phyloP scores from a whole-genome alignment of 2,888 invertebrate species.

The Bruchidius siliquastri region DNA sequence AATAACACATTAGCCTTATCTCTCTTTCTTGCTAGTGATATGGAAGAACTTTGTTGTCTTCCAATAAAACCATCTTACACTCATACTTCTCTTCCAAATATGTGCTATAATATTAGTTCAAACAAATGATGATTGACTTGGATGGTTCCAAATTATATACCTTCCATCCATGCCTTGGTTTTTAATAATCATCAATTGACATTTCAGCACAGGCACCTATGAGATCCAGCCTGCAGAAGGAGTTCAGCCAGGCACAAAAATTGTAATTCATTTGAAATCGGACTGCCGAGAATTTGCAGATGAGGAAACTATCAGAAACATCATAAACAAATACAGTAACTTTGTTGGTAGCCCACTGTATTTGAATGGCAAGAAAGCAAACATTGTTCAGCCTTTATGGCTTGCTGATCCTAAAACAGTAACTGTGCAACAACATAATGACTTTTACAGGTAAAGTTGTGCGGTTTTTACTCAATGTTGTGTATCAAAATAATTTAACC shows the following conservation, averaged over 20 bases:
- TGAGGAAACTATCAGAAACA: constrained; percentile 74
- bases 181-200: neutral
- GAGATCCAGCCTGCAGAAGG: constrained; percentile 83
- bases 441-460: constrained; percentile 64
- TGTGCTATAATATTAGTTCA: no score
- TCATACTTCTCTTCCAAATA: no score
- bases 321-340: constrained; percentile 95
- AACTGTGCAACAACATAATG: constrained; percentile 78
- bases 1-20: no score
- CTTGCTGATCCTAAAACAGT: constrained; percentile 86
- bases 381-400: constrained; percentile 90
- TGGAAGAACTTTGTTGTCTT: no score
- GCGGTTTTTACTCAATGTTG: neutral
- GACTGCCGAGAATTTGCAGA: constrained; percentile 88
- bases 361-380: constrained; percentile 83
- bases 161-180: no score
- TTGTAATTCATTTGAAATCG: constrained; percentile 81
- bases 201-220: constrained; percentile 73
- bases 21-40: no score
- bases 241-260: constrained; percentile 86
- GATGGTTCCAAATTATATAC: no score
- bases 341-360: constrained; percentile 93
- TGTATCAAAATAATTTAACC: neutral
- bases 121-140: no score
- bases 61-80: no score